Evolutionary conservation across 2,113 vertebrate genomes (phyloP).

Genomic region (Leptosomus discolor): DNA sequence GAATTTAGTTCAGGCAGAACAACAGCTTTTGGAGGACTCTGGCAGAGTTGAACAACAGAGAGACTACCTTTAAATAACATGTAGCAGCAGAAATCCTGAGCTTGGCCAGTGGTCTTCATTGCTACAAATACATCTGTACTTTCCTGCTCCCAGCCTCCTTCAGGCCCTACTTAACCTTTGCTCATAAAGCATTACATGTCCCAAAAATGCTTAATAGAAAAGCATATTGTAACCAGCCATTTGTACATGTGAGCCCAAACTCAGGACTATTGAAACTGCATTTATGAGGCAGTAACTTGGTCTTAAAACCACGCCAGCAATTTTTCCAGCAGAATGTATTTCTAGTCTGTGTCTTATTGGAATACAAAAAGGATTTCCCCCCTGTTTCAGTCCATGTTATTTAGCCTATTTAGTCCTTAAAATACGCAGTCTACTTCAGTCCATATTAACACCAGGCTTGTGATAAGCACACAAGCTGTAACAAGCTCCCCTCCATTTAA

Average conservation of each 20-base stretch:
- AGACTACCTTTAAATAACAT: neutral
- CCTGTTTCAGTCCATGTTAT: neutral
- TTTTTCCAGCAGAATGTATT: neutral
- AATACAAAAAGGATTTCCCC: neutral
- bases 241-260: neutral
- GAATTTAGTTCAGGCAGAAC: neutral
- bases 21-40: neutral
- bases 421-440: neutral
- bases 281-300: neutral
- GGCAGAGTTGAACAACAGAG: neutral
- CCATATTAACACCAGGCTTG: neutral
- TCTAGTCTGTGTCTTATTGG: neutral
- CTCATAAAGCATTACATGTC: neutral
- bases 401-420: neutral
- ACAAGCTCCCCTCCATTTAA: neutral
- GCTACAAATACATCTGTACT: neutral
- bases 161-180: slow-evolving; percentile 48
- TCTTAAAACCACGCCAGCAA: neutral
- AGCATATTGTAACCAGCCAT: neutral
- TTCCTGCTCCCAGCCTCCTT: slow-evolving; percentile 21
- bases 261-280: neutral
- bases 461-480: neutral
- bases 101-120: neutral
- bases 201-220: slow-evolving; percentile 2
- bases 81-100: neutral